Evolutionary conservation across 2,113 vertebrate genomes (phyloP).

Genomic region (Pachypanchax playfairii): DNA sequence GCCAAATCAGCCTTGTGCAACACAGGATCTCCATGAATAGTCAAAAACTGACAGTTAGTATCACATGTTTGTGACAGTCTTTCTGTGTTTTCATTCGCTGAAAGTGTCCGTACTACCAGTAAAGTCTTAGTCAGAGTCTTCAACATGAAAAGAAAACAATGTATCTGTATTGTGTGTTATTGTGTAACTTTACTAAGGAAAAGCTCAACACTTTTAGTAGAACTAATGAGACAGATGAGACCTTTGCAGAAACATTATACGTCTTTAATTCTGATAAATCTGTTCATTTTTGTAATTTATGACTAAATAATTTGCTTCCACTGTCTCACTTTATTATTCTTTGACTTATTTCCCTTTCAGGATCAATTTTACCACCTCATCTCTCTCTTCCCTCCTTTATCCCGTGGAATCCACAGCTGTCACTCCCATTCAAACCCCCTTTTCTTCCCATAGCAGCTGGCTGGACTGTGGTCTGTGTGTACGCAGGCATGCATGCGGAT

Average conservation of each 20-base stretch:
- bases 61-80: slow-evolving; percentile 53
- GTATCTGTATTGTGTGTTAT: no score
- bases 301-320: background rate
- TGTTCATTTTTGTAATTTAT: no score
- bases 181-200: no score
- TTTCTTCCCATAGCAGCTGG: slow-evolving; percentile 69
- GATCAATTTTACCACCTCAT: slow-evolving; percentile 27
- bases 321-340: slow-evolving; percentile 8
- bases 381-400: slow-evolving; percentile 47
- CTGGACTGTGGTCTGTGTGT: slow-evolving; percentile 32
- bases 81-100: background rate
- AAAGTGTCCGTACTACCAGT: background rate
- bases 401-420: slow-evolving; percentile 76
- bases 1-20: slow-evolving; percentile 72
- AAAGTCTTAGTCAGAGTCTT: background rate
- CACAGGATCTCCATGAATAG: slow-evolving; percentile 75
- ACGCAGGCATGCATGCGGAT: slow-evolving; percentile 10
- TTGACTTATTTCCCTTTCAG: slow-evolving; percentile 17
- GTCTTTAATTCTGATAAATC: no score
- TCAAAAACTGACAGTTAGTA: slow-evolving; percentile 57
- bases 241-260: no score
- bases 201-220: background rate
- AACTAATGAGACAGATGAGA: no score
- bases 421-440: slow-evolving; percentile 65
- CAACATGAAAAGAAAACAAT: no score